phyloP scores from a whole-genome alignment of 2,113 vertebrate species.

The Sturnira hondurensis region DNA sequence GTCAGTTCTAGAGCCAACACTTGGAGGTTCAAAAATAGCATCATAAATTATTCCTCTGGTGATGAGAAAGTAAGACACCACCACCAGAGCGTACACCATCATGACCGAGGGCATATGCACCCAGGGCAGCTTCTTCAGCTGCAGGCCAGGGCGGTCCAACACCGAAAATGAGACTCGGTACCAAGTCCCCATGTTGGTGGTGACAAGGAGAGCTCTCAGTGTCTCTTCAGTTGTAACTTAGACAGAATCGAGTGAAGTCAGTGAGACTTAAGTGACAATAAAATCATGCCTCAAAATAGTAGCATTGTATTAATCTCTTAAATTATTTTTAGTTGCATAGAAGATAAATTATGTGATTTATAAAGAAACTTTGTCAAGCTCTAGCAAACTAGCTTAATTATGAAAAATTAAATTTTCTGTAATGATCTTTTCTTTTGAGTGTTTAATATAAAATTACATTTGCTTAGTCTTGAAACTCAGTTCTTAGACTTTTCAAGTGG shows the following conservation, averaged over 20 bases:
- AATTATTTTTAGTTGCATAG: constrained; percentile 35
- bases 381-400: constrained; percentile 36
- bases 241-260: background rate
- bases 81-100: no score
- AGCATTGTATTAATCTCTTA: constrained; percentile 38
- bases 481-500: constrained; percentile 3
- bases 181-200: no score
- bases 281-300: background rate
- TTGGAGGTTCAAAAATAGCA: no score
- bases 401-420: constrained; percentile 61
- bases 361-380: constrained; percentile 47
- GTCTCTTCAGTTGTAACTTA: background rate
- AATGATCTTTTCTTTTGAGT: constrained; percentile 44
- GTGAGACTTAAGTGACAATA: constrained; percentile 1
- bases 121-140: no score
- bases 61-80: no score
- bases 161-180: no score
- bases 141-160: no score
- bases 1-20: no score
- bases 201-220: no score
- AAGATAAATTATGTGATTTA: constrained; percentile 50
- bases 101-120: no score
- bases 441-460: constrained; percentile 53
- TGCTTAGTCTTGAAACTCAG: constrained; percentile 15
- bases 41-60: no score